Evolutionary conservation across 2,797 vertebrate genomes (phyloP).

Genomic region (Aldrovandia affinis): DNA sequence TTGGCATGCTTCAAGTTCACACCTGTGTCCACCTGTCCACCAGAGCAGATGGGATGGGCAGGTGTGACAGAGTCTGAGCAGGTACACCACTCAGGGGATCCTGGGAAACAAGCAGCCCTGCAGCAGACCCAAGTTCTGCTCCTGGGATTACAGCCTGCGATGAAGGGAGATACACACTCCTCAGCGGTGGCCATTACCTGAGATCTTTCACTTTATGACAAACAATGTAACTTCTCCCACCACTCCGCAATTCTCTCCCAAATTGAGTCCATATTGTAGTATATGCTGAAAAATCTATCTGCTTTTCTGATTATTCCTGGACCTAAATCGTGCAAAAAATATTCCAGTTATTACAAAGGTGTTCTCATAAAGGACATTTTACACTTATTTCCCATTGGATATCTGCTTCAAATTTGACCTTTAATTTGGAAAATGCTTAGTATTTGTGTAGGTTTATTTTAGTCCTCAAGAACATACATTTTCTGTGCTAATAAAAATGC

Average conservation of each 20-base stretch:
- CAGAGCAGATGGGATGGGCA: slow-evolving; percentile 35
- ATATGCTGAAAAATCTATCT: background rate
- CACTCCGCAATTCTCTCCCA: background rate
- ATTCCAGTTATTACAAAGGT: background rate
- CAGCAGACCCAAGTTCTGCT: slow-evolving; percentile 57
- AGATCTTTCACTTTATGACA: background rate
- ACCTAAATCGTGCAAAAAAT: background rate
- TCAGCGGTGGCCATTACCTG: background rate
- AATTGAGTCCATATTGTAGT: background rate
- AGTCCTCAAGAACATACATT: background rate
- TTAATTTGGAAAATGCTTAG: too few species aligned
- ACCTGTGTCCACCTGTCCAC: slow-evolving; percentile 57
- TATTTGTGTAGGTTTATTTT: too few species aligned
- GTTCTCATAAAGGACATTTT: too few species aligned
- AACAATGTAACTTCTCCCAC: background rate
- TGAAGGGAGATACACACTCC: slow-evolving; percentile 25
- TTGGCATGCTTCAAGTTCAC: background rate
- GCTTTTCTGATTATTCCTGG: background rate
- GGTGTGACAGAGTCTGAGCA: slow-evolving; percentile 53
- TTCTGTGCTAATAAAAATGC: background rate
- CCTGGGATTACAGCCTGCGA: slow-evolving; percentile 57
- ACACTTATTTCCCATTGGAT: too few species aligned
- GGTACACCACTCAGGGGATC: slow-evolving; percentile 66
- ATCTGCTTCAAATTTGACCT: too few species aligned
- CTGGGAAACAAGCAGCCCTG: slow-evolving; percentile 55